Evolutionary conservation across 2,113 vertebrate genomes (phyloP), one percentile per base, ranked within the genome.

Genomic region (Trogon melanurus): DNA sequence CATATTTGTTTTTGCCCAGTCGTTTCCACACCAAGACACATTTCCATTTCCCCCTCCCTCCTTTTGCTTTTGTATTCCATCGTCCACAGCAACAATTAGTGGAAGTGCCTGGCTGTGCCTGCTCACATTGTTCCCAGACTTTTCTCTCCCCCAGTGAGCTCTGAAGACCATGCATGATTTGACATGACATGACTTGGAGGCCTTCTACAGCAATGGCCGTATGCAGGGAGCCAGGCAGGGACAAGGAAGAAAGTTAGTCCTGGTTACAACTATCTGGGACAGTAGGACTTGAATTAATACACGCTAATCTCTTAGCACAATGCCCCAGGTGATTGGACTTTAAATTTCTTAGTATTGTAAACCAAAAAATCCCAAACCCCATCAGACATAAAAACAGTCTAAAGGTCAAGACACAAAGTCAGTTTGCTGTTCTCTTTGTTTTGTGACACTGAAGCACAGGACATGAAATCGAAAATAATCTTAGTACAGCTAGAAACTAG

Each of bases 91-190:
- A 93, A 96, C 96, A 97, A 97, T 97, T 97, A 97, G 94, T 96
- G 97, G 96, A 97, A 97, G 85, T 96, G 95, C 56, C 97, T 95
- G 88, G 91, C 96, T 94, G 88, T 93, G 96, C 91, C 72, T 92
- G 79, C 58, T 96, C 91, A 89, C 87, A 80, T 95, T 95, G 96
- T 95, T 97, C 92, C 83, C 93, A 95, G 93, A 80, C 48, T 74
- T 95, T 81, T 95, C 76, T 95, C 92, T 97, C 94, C 94, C 88
- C 64, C 73, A 85, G 91, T 91, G 96, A 85, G 96, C 92, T 96
- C 97, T 88, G 93, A 96, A 96, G 94, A 95, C 96, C 93, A 82
- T 96, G 94, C 91, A 60, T 93, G 96, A 96, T 91, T 96, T 92
- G 93, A 91, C 51, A 57, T 91, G 97, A 97, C 96, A 95, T 23